Base-by-base conservation (phyloP, 2,888 invertebrate genomes). In the Chaetogeoica ovagalla region DNA sequence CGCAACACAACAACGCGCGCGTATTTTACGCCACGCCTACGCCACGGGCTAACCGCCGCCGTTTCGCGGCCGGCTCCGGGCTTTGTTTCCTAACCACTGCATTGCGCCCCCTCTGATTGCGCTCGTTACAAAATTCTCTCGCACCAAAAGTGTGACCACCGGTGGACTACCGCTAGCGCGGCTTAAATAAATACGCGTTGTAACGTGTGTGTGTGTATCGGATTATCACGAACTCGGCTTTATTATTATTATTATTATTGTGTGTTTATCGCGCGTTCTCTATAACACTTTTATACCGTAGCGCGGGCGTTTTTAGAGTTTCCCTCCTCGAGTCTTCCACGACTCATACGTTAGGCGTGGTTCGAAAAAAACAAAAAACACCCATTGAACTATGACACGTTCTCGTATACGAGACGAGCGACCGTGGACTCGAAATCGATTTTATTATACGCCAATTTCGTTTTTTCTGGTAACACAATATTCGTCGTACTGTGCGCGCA, bases 21-120 rank as follows among this genome's bases (percentile, higher is more conserved):
- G 15, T 13, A 48, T 48, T 13, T 5, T 43, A 43, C 62, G 71
- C 79, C 79, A 79, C 79, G 71, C 79, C 79, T 79, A 79, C 79
- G 79, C 79, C 79, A 65, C 63, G 65, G 79, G 79, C 79, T 71
- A 79, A 71, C 79, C 79, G 70, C 79, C 79, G 70, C 79, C 30
- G 30, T 71, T 79, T 63, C 71, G 79, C 70, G 79, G 71, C 57
- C 39, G 15, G 79, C 57, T 23, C 30, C 52, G 19, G 19, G 70
- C 70, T 79, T 79, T 71, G 30, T 77, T 77, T 79, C 70, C 79
- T 79, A 70, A 79, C 4, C 2, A 30, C 79, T 71, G 63, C 55
- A 79, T 79, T 70, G 71, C 21, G 70, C 63, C 37, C 63, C 43
- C 39, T 71, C 37, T 30, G 17, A 11, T 9, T 7, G 43, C 43